Evolutionary conservation across 2,888 invertebrate genomes (phyloP).

Genomic region (Exephanes ischioxanthus): DNA sequence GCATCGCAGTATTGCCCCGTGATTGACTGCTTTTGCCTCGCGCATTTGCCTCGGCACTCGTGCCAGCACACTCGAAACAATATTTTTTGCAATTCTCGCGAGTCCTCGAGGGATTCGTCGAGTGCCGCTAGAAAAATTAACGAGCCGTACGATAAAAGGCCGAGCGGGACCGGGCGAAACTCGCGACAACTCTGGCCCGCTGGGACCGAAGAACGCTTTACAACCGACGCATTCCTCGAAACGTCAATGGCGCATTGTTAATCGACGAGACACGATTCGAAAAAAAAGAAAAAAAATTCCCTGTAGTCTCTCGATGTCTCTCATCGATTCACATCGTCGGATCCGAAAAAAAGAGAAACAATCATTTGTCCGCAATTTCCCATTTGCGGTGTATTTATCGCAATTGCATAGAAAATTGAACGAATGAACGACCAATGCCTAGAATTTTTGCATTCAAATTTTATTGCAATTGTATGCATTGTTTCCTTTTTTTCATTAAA

Average conservation of each 20-base stretch:
- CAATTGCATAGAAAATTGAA: not conserved
- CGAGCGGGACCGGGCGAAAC: constrained; percentile 14
- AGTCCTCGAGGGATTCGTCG: constrained; percentile 50
- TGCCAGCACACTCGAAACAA: constrained; percentile 21
- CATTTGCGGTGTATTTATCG: not conserved
- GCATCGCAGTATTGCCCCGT: not conserved
- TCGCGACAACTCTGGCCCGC: constrained; percentile 23
- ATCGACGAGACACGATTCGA: constrained; percentile 5
- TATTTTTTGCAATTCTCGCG: constrained; percentile 45
- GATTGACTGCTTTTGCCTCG: not conserved
- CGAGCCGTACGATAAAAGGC: constrained; percentile 67
- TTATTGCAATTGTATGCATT: not conserved
- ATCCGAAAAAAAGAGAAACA: not conserved
- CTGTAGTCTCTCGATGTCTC: not conserved
- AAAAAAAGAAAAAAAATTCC: not conserved
- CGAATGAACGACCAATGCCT: not conserved
- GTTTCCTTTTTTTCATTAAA: no score
- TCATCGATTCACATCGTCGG: not conserved
- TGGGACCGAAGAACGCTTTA: constrained; percentile 28
- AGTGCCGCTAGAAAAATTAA: constrained; percentile 69
- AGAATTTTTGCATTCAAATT: not conserved
- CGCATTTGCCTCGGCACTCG: not conserved
- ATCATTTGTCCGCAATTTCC: not conserved
- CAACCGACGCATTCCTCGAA: constrained; percentile 30
- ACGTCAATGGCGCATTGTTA: constrained; percentile 13